Evolutionary conservation across 2,797 vertebrate species (phyloP), one percentile per base, ranked within the genome.

Genomic region (Tauraco hartlaubi): DNA sequence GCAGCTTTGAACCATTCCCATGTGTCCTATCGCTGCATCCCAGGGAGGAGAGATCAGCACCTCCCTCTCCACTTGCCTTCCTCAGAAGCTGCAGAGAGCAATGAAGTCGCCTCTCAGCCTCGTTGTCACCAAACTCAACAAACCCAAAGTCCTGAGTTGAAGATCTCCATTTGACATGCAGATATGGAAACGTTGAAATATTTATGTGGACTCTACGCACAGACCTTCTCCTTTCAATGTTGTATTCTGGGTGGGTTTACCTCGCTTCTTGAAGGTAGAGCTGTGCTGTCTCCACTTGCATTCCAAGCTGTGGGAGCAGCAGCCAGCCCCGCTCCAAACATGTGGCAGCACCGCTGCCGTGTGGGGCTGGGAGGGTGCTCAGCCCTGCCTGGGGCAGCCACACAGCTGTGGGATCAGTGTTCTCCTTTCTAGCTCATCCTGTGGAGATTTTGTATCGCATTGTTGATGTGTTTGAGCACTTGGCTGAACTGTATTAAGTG

Each of bases 281-380:
- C 37, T 66, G 37, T 35, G 25, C 31, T 56, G 59, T 9, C 17
- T 31, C 41, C 3, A 4, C 23, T 25, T 48, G 35, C 2, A 4
- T 11, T 29, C 49, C 49, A 43, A 2, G 64, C 44, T 67, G 29
- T 9, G 3, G 66, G 49, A 52, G 37, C 11, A 10, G 63, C 58
- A 52, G 48, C 23, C 33, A 37, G 75, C 56, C 49, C n/a, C n/a
- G 26, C 35, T 44, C 54, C 66, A 39, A 16, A 48, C 9, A 10
- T 2, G 4, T 0, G 22, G 44, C 44, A 59, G 2, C 51, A 43
- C 67, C 63, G 61, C 37, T 69, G 48, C 28, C 58, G 4, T 6
- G 23, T 5, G 2, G 21, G 22, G 9, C 61, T 66, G 48, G n/a
- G 6, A 0, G 0, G 20, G 33, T 0, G 1, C n/a, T 88, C 35